Percentiles rank a stretch among this genome's conserved stretches.
phyloP scores from a whole-genome alignment of 2,797 vertebrate species.

The Acomys russatus region DNA sequence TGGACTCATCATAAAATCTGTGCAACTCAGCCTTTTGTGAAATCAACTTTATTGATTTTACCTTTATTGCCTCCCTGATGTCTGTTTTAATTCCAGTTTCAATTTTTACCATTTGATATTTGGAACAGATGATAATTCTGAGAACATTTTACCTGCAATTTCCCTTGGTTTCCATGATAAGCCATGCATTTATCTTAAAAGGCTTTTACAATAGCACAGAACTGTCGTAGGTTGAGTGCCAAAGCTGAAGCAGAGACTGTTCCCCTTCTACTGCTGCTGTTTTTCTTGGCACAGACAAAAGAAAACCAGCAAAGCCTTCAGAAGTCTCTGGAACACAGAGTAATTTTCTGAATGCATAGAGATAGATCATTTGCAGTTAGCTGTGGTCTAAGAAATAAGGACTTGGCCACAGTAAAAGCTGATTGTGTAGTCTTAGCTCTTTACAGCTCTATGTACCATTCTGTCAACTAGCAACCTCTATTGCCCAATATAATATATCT shows the following conservation, averaged over 20 bases:
- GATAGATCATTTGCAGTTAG: neutral
- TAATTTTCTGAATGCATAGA: constrained; percentile 26
- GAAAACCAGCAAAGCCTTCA: constrained; percentile 24
- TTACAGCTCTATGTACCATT: neutral
- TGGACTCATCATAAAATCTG: constrained; percentile 56
- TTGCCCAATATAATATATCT: neutral
- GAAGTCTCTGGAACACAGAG: neutral
- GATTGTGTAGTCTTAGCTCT: neutral
- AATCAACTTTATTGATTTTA: constrained; percentile 75
- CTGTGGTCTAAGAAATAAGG: constrained; percentile 17
- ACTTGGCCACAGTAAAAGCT: constrained; percentile 26
- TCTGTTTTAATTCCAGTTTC: constrained; percentile 79
- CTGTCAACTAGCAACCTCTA: constrained; percentile 17
- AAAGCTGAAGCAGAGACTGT: neutral
- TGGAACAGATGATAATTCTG: constrained; percentile 55
- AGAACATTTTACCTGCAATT: constrained; percentile 69
- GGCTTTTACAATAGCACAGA: constrained; percentile 22
- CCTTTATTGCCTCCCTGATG: constrained; percentile 63
- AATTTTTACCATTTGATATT: constrained; percentile 71
- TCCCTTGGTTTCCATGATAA: constrained; percentile 34
- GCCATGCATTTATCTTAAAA: constrained; percentile 51
- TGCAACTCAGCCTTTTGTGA: constrained; percentile 68
- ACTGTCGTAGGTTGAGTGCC: neutral
- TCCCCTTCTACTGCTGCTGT: constrained; percentile 7
- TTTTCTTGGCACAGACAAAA: neutral